Base-by-base conservation (phyloP, 2,113 vertebrate genomes). In the Chroicocephalus ridibundus region DNA sequence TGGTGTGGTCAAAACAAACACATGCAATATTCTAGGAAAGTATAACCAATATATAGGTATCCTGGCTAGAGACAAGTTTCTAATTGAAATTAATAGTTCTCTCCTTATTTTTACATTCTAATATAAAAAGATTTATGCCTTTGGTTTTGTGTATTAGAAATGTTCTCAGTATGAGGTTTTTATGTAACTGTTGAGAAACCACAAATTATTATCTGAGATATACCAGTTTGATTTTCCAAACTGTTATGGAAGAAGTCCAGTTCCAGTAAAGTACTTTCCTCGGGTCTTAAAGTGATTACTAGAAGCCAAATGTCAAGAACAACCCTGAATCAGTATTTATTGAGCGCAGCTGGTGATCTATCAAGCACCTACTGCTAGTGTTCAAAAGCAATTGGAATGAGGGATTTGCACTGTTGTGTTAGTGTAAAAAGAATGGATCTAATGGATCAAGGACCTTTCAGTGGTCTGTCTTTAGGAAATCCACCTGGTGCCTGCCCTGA, bases 321-420 rank as follows among this genome's bases (percentile, higher is more conserved):
- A 92, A 82, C 52, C 76, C 79, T 69, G 85, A 66, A 79, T 68
- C 46, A 40, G 51, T 94, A 95, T 95, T 96, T 95, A 93, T 72
- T 82, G 76, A 95, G 52, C 71, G 75, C 55, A 87, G 66, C 51
- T 47, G 64, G 88, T 86, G 64, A 82, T 93, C 78, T 93, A n/a
- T 96, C 70, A 92, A 86, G 78, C 44, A 68, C 55, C 76, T 79
- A 85, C 58, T 3, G 11, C 47, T 75, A 12, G n/a, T 70, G 32
- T 95, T 96, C 76, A 85, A 93, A 91, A 74, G 52, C 83, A 92
- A 4, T 54, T 82, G 79, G n/a, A 93, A 94, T 75, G 52, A 95
- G 46, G n/a, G 49, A 94, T 92, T 94, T 92, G 60, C 64, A 34
- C 69, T 86, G 60, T 81, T 88, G 51, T 40, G 13, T 86, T 84